Conservation (phyloP, 2,113 vertebrate species). For the Anguilla rostrata region DNA sequence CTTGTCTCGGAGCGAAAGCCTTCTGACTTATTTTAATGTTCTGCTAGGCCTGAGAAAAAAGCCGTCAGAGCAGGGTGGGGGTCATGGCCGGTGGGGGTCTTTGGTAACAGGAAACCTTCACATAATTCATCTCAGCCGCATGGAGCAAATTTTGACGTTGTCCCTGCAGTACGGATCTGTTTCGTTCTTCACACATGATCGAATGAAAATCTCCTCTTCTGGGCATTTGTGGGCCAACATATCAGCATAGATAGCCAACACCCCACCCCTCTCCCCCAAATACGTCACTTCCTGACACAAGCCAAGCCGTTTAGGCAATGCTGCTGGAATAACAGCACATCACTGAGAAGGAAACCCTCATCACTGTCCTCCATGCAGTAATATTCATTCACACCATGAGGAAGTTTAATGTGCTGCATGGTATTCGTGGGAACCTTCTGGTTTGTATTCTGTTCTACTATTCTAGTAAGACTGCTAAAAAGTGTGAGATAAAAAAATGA, state of each 20-base stretch:
- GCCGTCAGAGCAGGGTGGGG: slow-evolving; percentile 18
- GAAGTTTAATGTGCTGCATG: background rate
- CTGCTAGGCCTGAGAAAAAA: slow-evolving; percentile 56
- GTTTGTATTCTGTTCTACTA: background rate
- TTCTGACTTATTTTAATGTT: slow-evolving; percentile 65
- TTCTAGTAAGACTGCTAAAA: background rate
- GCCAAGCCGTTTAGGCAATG: background rate
- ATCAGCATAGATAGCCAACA: slow-evolving; percentile 55
- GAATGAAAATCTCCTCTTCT: slow-evolving; percentile 63
- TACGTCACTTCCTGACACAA: background rate
- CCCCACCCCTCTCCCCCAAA: slow-evolving; percentile 38
- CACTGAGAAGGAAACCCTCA: background rate
- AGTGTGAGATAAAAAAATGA: background rate
- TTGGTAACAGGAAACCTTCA: slow-evolving; percentile 44
- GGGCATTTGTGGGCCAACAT: slow-evolving; percentile 51
- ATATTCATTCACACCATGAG: background rate
- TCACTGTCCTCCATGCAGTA: background rate
- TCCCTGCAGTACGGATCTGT: slow-evolving; percentile 63
- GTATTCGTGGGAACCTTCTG: background rate
- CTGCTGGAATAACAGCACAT: slow-evolving; percentile 9
- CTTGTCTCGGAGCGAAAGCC: slow-evolving; percentile 58
- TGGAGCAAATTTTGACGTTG: slow-evolving; percentile 54
- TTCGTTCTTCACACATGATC: slow-evolving; percentile 55
- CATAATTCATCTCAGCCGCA: slow-evolving; percentile 61
- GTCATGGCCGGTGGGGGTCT: slow-evolving; percentile 14